Evolutionary conservation across 2,888 invertebrate genomes (phyloP).

Genomic region (Encarsia formosa): DNA sequence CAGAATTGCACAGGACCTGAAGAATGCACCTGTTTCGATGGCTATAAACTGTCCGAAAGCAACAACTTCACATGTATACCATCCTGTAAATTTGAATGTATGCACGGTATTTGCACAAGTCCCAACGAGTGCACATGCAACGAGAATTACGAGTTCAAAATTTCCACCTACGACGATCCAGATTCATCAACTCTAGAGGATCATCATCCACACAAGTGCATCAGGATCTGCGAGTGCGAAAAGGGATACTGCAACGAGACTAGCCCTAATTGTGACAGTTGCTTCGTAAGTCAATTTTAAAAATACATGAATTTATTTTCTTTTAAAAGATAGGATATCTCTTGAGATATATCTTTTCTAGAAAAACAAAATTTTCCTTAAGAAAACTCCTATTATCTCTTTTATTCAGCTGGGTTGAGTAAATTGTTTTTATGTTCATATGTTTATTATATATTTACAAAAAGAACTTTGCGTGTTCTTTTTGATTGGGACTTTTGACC

Average conservation of each 20-base stretch:
- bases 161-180: slow-evolving; percentile 29
- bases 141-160: slow-evolving; percentile 34
- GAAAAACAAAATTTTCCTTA: too few species aligned
- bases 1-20: slow-evolving; percentile 32
- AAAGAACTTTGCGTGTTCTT: too few species aligned
- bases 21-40: slow-evolving; percentile 30
- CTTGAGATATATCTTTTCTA: too few species aligned
- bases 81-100: slow-evolving; percentile 42
- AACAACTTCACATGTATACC: slow-evolving; percentile 32
- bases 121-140: slow-evolving; percentile 45
- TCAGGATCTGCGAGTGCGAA: slow-evolving; percentile 41
- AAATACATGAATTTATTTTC: too few species aligned
- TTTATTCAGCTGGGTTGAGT: too few species aligned
- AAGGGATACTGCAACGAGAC: slow-evolving; percentile 29
- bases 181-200: too few species aligned
- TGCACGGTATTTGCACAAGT: slow-evolving; percentile 50
- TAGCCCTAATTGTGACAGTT: slow-evolving; percentile 21
- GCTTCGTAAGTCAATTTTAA: slow-evolving; percentile 19
- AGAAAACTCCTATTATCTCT: too few species aligned
- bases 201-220: slow-evolving; percentile 20
- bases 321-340: too few species aligned
- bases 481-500: too few species aligned
- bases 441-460: too few species aligned
- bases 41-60: slow-evolving; percentile 27
- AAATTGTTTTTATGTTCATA: too few species aligned